Conservation (phyloP, 2,797 vertebrate species). For the Toxotes lorentzi region DNA sequence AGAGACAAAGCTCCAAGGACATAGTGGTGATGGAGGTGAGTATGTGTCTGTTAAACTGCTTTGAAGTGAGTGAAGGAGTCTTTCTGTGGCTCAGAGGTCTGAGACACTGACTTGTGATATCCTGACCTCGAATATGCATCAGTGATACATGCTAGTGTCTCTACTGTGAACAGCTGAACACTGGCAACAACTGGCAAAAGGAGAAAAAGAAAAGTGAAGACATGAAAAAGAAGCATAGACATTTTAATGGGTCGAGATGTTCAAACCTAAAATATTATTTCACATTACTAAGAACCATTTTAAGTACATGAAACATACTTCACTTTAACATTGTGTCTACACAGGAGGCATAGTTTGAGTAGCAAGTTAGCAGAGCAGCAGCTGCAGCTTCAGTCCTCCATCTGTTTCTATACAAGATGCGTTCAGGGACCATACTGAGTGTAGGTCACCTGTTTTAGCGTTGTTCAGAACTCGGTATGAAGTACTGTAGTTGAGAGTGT, state of each 20-base stretch:
- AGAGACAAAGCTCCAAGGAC: constrained; percentile 93
- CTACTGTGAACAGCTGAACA: not conserved
- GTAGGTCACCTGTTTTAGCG: no score
- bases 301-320: not conserved
- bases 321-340: not conserved
- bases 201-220: not conserved
- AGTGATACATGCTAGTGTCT: not conserved
- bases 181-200: not conserved
- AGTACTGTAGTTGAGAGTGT: no score
- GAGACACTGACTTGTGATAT: not conserved
- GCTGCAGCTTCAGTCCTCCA: not conserved
- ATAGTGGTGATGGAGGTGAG: constrained; percentile 96
- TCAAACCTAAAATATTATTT: not conserved
- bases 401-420: no score
- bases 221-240: no score
- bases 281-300: not conserved
- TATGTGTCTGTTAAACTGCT: constrained; percentile 7
- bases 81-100: not conserved
- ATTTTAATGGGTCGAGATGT: no score
- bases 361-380: no score
- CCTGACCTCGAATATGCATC: not conserved
- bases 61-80: not conserved
- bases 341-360: not conserved
- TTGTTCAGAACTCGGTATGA: no score
- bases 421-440: no score